Evolutionary conservation across 2,113 vertebrate species (phyloP).

Genomic region (Chrysochloris asiatica): DNA sequence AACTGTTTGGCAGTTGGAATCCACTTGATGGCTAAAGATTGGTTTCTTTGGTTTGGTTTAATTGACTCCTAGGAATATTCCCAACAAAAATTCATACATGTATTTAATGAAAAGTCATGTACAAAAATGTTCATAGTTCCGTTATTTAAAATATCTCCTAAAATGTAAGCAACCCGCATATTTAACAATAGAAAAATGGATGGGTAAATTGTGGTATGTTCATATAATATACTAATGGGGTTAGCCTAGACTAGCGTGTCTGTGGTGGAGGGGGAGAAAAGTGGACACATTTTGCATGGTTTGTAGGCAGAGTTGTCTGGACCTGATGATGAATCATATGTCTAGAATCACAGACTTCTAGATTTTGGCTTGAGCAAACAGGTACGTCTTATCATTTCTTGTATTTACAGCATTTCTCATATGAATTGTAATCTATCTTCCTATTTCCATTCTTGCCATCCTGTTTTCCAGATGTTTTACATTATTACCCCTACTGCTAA

Average conservation of each 20-base stretch:
- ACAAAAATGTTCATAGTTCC: neutral
- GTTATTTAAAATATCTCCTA: neutral
- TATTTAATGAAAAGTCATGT: neutral
- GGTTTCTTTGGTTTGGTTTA: neutral
- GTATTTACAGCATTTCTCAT: neutral
- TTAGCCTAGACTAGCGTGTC: neutral
- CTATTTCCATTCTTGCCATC: neutral
- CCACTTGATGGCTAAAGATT: neutral
- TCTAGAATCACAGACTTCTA: neutral
- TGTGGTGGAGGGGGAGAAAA: neutral
- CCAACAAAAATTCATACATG: neutral
- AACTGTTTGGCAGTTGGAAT: neutral
- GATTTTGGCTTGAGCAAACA: neutral
- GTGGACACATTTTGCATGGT: neutral
- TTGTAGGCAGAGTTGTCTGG: neutral
- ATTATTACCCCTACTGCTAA: neutral
- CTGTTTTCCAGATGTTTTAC: neutral
- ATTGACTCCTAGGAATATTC: neutral
- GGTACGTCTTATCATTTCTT: neutral
- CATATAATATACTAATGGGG: neutral
- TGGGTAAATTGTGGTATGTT: neutral
- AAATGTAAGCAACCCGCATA: neutral
- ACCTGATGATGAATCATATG: neutral
- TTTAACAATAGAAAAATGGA: neutral
- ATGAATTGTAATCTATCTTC: neutral